Conservation (phyloP, 2,888 invertebrate species). For the Lycocerus yunnanus region DNA sequence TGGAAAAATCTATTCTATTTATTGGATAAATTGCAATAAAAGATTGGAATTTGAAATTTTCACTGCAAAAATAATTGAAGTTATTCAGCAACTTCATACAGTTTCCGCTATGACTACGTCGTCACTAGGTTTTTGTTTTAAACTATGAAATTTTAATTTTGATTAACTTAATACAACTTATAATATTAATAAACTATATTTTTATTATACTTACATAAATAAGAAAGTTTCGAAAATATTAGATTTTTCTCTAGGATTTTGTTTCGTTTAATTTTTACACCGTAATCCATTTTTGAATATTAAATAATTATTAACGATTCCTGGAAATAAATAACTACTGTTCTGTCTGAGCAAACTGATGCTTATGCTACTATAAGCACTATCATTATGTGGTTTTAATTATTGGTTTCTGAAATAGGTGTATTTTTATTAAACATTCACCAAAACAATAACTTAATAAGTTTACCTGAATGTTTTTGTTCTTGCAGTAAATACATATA, state of each 20-base stretch:
- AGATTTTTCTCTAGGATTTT: slow-evolving; percentile 69
- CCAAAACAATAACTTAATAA: not conserved
- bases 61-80: no score
- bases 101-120: no score
- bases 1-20: no score
- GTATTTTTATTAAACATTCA: not conserved
- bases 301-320: not conserved
- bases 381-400: not conserved
- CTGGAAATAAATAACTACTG: not conserved
- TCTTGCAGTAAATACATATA: not conserved
- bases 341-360: not conserved
- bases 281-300: slow-evolving; percentile 57
- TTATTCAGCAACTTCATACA: no score
- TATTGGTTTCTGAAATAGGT: not conserved
- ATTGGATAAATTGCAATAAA: no score
- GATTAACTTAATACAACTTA: no score
- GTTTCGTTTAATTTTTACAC: slow-evolving; percentile 59
- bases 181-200: not conserved
- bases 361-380: not conserved
- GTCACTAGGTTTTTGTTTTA: no score
- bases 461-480: not conserved
- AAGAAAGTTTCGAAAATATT: slow-evolving; percentile 67
- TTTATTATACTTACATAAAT: slow-evolving; percentile 65
- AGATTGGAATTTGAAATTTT: no score
- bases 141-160: no score